Evolutionary conservation across 2,888 invertebrate genomes (phyloP).

Genomic region (Autographa pulchrina): DNA sequence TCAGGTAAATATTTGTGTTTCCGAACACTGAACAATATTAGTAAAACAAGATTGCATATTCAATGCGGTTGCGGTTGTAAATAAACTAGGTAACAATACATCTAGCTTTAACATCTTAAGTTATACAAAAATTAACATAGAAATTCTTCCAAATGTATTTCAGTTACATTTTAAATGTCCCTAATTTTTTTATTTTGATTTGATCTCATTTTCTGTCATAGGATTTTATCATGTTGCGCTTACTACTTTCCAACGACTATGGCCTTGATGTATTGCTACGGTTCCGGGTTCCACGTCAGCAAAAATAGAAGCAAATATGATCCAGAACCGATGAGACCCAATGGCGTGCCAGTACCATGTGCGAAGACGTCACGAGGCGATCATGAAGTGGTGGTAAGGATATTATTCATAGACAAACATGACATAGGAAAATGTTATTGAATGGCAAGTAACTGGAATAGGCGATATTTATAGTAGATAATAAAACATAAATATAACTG

Average conservation of each 20-base stretch:
- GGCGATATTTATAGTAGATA: too few species aligned
- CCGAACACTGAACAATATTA: neutral
- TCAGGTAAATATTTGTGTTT: conserved; percentile 82
- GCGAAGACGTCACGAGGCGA: conserved; percentile 76
- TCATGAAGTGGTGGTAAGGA: conserved; percentile 75
- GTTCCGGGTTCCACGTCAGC: conserved; percentile 96
- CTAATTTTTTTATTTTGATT: too few species aligned
- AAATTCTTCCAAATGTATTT: too few species aligned
- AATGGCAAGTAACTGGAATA: too few species aligned
- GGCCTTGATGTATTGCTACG: conserved; percentile 97
- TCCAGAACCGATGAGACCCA: conserved; percentile 76
- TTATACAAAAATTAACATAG: too few species aligned
- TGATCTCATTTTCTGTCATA: conserved; percentile 56
- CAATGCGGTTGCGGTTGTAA: neutral
- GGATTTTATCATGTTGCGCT: conserved; percentile 95
- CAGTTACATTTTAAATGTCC: neutral
- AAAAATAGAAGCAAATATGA: conserved; percentile 92
- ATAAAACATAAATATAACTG: too few species aligned
- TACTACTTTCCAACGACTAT: conserved; percentile 97
- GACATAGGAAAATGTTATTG: too few species aligned
- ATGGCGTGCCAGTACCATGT: conserved; percentile 81
- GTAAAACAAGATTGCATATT: neutral
- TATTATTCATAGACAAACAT: neutral
- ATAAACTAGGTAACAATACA: neutral
- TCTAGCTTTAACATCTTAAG: neutral